phyloP scores from a whole-genome alignment of 1,140 invertebrate species.

The Grapholita molesta region DNA sequence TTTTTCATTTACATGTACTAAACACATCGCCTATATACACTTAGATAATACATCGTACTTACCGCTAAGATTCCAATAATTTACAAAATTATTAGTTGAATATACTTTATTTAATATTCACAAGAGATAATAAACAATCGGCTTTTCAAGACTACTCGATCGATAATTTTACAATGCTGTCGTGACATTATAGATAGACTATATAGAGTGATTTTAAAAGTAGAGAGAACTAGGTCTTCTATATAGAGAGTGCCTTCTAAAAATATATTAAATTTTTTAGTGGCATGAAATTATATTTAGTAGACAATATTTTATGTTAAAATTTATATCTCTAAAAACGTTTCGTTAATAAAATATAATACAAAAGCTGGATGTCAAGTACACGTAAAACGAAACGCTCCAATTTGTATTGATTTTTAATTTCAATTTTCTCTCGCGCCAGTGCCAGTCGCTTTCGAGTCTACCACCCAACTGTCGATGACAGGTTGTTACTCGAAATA shows the following conservation, averaged over 20 bases:
- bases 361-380: no score
- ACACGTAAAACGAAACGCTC: not conserved
- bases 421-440: constrained; percentile 15
- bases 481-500: constrained; percentile 3
- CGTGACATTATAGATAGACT: constrained; percentile 12
- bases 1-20: not conserved
- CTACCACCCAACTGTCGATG: not conserved
- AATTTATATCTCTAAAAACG: no score
- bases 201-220: not conserved
- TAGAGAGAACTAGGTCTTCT: not conserved
- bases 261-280: not conserved
- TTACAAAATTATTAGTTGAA: constrained; percentile 2
- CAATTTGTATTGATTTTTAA: constrained; percentile 15
- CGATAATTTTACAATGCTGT: constrained; percentile 17
- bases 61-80: constrained; percentile 15
- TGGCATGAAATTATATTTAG: no score
- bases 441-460: not conserved
- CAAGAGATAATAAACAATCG: constrained; percentile 3
- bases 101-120: constrained; percentile 12
- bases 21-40: not conserved
- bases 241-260: not conserved
- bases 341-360: no score
- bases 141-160: constrained; percentile 11
- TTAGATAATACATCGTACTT: not conserved
- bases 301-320: not conserved